Percentiles rank a stretch among this genome's conserved stretches.
phyloP scores from a whole-genome alignment of 2,113 vertebrate species.

The Hypanus sabinus region DNA sequence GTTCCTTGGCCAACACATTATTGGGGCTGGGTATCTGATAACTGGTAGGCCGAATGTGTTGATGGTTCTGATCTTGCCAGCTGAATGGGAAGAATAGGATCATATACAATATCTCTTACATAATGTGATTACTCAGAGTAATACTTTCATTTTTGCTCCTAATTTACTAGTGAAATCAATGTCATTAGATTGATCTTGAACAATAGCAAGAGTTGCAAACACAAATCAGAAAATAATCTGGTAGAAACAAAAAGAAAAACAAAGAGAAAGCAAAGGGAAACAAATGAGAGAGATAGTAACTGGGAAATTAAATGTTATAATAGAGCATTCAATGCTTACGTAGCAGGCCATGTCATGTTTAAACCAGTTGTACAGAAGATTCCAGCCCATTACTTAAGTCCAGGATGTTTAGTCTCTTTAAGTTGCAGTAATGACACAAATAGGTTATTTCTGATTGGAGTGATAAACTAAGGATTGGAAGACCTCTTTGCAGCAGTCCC shows the following conservation, averaged over 20 bases:
- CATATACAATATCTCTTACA: not conserved
- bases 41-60: too few relatives aligned
- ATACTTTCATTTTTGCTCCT: not conserved
- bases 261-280: not conserved
- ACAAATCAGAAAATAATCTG: not conserved
- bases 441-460: not conserved
- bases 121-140: not conserved
- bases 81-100: too few relatives aligned
- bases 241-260: not conserved
- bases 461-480: not conserved
- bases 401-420: not conserved
- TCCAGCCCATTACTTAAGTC: not conserved
- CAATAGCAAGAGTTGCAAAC: conserved; percentile 19
- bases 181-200: conserved; percentile 6
- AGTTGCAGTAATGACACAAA: not conserved
- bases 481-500: not conserved
- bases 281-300: not conserved
- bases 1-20: too few relatives aligned
- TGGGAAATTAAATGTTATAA: too few relatives aligned
- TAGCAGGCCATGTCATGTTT: not conserved
- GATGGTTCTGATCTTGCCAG: too few relatives aligned
- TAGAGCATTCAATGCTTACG: too few relatives aligned
- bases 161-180: not conserved
- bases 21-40: too few relatives aligned
- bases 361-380: not conserved